Base-by-base conservation (phyloP, 2,797 vertebrate genomes). In the Falco peregrinus region DNA sequence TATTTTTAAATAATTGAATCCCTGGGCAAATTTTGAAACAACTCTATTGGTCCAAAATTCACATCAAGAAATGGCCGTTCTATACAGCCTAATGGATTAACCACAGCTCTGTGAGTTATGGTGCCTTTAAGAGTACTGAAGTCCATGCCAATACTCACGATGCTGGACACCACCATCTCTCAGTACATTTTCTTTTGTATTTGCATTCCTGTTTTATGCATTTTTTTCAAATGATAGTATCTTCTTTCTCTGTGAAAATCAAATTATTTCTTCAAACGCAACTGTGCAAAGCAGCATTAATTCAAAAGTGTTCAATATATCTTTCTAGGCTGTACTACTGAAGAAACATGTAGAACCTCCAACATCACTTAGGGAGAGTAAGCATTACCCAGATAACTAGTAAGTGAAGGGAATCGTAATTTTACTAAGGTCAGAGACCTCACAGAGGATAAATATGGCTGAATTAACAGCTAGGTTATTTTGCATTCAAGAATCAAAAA, bases 51-150 rank as follows among this genome's bases (percentile, higher is more conserved):
- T 88, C 79, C 48, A 84, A 94, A 92, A 79, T 83, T 85, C 21
- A 67, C 69, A 67, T 71, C 17, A 78, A 84, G 76, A 81, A 93
- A 86, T 25, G 6, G 47, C 64, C 84, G 51, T 22, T 73, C 84
- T 90, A 64, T 64, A 83, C 59, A 94, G 80, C n/a, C 59, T 67
- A 91, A 95, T 87, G 80, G 84, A 93, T 65, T 77, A 82, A 95
- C 47, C 54, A 95, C 74, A 89, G 22, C 47, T 75, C 56, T 83
- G 53, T 68, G 67, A 93, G n/a, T 71, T 77, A 59, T 3, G 21
- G 25, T 61, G 43, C 63, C 60, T 82, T 69, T 59, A 89, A 39
- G 43, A 84, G 20, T 12, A 48, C 61, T 60, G 60, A 73, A 79
- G 19, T 37, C 21, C 1, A 1, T 31, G 54, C 61, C 78, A 95